phyloP scores from a whole-genome alignment of 2,113 vertebrate genomes.

The Petroica traversi region DNA sequence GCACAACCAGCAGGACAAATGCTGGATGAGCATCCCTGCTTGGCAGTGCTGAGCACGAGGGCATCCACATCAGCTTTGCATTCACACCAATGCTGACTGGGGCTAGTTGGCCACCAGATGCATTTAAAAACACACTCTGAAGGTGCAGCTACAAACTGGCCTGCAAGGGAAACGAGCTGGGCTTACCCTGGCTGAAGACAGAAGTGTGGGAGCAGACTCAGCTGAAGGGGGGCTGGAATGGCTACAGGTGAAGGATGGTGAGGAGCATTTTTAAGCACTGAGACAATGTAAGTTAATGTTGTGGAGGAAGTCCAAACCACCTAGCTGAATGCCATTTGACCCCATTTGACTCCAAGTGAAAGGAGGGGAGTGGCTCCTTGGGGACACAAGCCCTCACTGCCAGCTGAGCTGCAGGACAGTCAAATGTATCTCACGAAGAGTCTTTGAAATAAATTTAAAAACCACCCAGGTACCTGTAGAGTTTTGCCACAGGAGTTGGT shows the following conservation, averaged over 20 bases:
- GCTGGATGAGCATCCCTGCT: background rate
- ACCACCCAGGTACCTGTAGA: background rate
- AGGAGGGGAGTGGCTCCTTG: background rate
- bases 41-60: rapidly evolving
- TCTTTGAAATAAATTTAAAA: background rate
- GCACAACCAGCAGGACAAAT: rapidly evolving
- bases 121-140: background rate
- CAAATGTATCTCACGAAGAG: background rate
- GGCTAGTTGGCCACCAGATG: background rate
- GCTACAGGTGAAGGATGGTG: background rate
- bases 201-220: background rate
- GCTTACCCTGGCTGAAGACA: rapidly evolving
- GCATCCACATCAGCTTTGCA: background rate
- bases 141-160: background rate
- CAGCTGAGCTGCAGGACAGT: background rate
- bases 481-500: background rate
- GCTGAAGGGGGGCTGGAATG: background rate
- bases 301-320: background rate
- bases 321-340: background rate
- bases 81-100: background rate
- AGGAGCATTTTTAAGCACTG: background rate
- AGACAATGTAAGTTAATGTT: background rate
- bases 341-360: background rate
- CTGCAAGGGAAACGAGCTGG: background rate
- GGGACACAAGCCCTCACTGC: background rate